Evolutionary conservation across 1,140 invertebrate species (phyloP), one percentile per base, ranked within the genome.

Genomic region (Calliopsis andreniformis): DNA sequence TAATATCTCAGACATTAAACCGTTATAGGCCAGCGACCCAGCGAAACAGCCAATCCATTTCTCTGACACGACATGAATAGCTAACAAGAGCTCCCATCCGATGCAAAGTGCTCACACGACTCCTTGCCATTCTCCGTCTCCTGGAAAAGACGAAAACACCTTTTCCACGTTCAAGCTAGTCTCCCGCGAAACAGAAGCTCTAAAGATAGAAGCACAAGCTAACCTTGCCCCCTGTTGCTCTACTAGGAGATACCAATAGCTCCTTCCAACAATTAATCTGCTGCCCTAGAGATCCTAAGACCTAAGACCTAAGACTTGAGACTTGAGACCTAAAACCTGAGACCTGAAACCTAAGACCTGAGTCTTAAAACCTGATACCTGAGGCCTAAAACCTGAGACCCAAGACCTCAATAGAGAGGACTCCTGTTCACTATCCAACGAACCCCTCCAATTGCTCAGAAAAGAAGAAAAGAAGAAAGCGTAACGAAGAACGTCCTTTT

Each of bases 401-500:
- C n/a, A n/a, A n/a, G n/a, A n/a, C n/a, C n/a, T n/a, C n/a, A n/a
- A n/a, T n/a, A n/a, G n/a, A n/a, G n/a, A n/a, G n/a, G n/a, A n/a
- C n/a, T n/a, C n/a, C n/a, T n/a, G n/a, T n/a, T n/a, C n/a, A n/a
- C n/a, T n/a, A n/a, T n/a, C n/a, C n/a, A n/a, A n/a, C n/a, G n/a
- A n/a, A n/a, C n/a, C n/a, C n/a, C n/a, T n/a, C n/a, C n/a, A n/a
- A n/a, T n/a, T n/a, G 10, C 28, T 20, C 28, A n/a, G 10, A 28
- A 1, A 0, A 23, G 35, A 42, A 51, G 39, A 59, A 23, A 43
- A 51, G 25, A 51, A 49, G 56, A 23, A 43, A 51, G 25, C 7
- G 25, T 87, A 87, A 87, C 73, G 79, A 76, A 61, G 58, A 78
- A 84, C 66, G 66, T 79, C 64, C 77, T 76, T 88, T 89, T 89